Percentiles rank a stretch among this genome's conserved stretches.
These are phyloP conservation scores for Oenanthe melanoleuca DNA, from an alignment of 2,113 vertebrate genomes.

Conservation along the genomic window DNA sequence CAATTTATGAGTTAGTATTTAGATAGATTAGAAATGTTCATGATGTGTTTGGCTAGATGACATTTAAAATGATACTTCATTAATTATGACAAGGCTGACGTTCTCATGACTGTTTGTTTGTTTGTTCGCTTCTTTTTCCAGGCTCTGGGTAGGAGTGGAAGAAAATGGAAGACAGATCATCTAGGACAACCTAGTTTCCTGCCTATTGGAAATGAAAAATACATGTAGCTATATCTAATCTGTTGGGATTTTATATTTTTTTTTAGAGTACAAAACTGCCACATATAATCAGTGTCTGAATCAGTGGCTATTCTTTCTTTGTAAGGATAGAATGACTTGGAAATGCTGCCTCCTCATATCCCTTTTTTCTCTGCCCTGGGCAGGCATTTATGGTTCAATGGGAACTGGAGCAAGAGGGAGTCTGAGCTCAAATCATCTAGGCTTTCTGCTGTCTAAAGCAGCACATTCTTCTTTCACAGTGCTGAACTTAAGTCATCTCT, in stretches of 20 bases:
- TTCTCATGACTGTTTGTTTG: not conserved
- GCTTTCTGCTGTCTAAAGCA: not conserved
- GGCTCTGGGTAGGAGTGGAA: not conserved
- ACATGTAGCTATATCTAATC: not conserved
- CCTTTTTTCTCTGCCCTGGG: constrained; percentile 15
- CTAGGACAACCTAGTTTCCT: constrained; percentile 23
- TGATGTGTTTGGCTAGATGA: not conserved
- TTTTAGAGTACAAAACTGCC: constrained; percentile 1
- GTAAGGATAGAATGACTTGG: not conserved
- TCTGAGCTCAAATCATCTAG: not conserved
- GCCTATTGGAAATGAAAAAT: constrained; percentile 33
- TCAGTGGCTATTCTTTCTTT: constrained; percentile 47
- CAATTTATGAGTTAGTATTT: not conserved
- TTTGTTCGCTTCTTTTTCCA: not conserved
- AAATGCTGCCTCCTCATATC: not conserved
- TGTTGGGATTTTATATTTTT: not conserved
- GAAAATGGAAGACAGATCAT: not conserved
- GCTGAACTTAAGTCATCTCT: not conserved
- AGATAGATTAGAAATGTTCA: constrained; percentile 9
- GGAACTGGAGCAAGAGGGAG: not conserved
- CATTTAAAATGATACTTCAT: constrained; percentile 39
- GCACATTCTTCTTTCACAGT: not conserved
- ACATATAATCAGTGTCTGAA: constrained; percentile 21
- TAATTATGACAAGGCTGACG: constrained; percentile 31
- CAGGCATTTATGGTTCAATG: not conserved